Percentiles rank a stretch among this genome's conserved stretches.
Conservation (phyloP, 2,113 vertebrate species). For the Alligator mississippiensis region DNA sequence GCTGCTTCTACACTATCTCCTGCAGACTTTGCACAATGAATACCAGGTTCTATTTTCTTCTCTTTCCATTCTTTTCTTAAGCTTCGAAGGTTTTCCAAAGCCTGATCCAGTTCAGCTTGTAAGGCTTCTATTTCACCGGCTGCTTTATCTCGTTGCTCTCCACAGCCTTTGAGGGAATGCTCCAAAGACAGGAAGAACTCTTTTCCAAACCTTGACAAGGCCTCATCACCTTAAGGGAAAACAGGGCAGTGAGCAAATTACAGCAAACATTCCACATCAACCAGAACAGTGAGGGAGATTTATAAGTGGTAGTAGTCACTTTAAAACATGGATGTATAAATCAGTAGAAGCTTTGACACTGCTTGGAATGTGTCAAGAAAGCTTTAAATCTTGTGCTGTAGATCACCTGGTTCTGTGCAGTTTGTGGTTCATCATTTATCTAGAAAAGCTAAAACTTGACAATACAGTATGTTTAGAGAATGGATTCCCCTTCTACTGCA, state of each 20-base stretch:
- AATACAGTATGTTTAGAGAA: background rate
- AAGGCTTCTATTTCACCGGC: slow-evolving; percentile 44
- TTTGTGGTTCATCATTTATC: background rate
- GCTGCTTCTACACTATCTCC: background rate
- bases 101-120: slow-evolving; percentile 48
- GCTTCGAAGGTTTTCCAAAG: slow-evolving; percentile 28
- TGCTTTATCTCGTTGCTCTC: slow-evolving; percentile 55
- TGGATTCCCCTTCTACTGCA: background rate
- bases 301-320: background rate
- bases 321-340: background rate
- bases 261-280: slow-evolving; percentile 17
- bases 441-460: background rate
- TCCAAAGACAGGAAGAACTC: slow-evolving; percentile 68
- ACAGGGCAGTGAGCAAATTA: slow-evolving; percentile 15
- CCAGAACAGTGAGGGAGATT: background rate
- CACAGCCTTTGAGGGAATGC: slow-evolving; percentile 53
- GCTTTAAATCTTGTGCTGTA: background rate
- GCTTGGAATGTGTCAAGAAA: background rate
- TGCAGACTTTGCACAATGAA: slow-evolving; percentile 5
- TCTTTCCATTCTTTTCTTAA: slow-evolving; percentile 50
- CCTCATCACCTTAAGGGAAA: slow-evolving; percentile 55
- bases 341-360: background rate
- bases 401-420: background rate
- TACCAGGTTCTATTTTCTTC: background rate
- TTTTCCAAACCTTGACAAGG: slow-evolving; percentile 52